A percentile compares a stretch with the other conserved stretches of the same genome.
Evolutionary conservation across 2,888 invertebrate genomes (phyloP).

Genomic region (Ormyrus rosae): DNA sequence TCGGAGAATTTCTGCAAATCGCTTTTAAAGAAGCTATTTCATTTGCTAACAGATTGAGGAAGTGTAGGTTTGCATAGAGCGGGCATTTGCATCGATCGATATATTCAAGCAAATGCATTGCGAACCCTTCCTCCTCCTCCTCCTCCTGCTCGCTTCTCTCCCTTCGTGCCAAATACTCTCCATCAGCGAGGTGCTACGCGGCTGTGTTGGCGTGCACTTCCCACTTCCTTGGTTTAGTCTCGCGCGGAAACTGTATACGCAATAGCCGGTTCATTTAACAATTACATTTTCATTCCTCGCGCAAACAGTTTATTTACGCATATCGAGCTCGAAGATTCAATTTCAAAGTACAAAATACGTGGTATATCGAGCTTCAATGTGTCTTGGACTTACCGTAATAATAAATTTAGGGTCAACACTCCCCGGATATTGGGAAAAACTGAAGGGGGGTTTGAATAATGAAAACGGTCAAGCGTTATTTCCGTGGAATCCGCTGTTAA

Average conservation of each 20-base stretch:
- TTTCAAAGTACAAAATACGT: no score
- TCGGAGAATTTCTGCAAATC: background rate
- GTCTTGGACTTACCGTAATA: no score
- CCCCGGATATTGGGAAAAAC: no score
- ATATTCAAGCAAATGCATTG: conserved; percentile 60
- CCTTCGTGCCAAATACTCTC: conserved; percentile 45
- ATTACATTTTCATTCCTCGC: conserved; percentile 14
- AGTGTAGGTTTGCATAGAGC: conserved; percentile 4
- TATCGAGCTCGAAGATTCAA: no score
- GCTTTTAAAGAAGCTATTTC: conserved; percentile 10
- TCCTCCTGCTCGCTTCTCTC: conserved; percentile 48
- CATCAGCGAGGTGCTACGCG: conserved; percentile 35
- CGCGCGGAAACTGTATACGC: background rate
- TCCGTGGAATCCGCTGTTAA: conserved; percentile 5
- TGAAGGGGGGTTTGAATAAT: conserved; percentile 28
- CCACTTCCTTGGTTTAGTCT: conserved; percentile 41
- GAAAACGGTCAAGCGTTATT: conserved; percentile 18
- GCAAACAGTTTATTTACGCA: no score
- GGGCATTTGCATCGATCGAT: conserved; percentile 33
- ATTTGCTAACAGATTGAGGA: conserved; percentile 23
- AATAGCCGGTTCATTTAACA: conserved; percentile 2
- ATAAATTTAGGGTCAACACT: no score
- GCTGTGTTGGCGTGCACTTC: conserved; percentile 52
- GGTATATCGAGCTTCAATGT: no score
- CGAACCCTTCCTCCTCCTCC: conserved; percentile 31